A percentile compares a stretch with the other conserved stretches of the same genome.
phyloP scores from a whole-genome alignment of 2,888 invertebrate genomes.

The Nomada fucata region DNA sequence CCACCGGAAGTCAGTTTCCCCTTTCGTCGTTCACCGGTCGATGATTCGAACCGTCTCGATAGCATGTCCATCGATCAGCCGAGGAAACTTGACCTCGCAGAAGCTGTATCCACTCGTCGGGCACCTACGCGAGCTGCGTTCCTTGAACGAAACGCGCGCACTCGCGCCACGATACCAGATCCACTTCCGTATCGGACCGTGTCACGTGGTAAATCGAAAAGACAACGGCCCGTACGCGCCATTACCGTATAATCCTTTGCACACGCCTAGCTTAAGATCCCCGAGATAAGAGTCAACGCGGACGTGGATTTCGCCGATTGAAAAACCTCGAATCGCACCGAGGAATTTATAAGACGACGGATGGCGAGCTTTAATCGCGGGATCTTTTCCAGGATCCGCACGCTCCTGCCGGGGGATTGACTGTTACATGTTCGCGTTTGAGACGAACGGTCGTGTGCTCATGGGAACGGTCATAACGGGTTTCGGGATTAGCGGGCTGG shows the following conservation, averaged over 20 bases:
- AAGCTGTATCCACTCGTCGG: conserved; percentile 65
- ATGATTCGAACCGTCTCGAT: conserved; percentile 58
- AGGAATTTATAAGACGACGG: conserved; percentile 1
- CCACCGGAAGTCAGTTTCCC: conserved; percentile 67
- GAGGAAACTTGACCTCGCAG: conserved; percentile 66
- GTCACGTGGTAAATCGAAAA: conserved; percentile 59
- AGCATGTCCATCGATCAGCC: conserved; percentile 66
- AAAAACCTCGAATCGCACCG: background rate
- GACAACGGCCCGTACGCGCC: conserved; percentile 53
- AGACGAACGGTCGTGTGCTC: background rate
- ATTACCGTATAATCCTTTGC: conserved; percentile 53
- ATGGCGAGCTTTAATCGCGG: background rate
- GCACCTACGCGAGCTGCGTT: conserved; percentile 72
- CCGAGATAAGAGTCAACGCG: conserved; percentile 18
- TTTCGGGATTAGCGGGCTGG: conserved; percentile 8
- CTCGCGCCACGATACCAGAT: conserved; percentile 53
- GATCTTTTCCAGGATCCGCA: background rate
- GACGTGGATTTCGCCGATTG: conserved; percentile 16
- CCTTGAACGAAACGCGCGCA: conserved; percentile 61
- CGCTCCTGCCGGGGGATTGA: background rate
- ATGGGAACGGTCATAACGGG: conserved; percentile 11
- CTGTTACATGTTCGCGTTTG: background rate
- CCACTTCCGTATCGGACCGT: conserved; percentile 62
- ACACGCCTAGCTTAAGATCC: conserved; percentile 41
- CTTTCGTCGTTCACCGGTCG: conserved; percentile 27